Percentiles rank a stretch among this genome's conserved stretches.
phyloP scores from a whole-genome alignment of 2,113 vertebrate species.

The Papio anubis region DNA sequence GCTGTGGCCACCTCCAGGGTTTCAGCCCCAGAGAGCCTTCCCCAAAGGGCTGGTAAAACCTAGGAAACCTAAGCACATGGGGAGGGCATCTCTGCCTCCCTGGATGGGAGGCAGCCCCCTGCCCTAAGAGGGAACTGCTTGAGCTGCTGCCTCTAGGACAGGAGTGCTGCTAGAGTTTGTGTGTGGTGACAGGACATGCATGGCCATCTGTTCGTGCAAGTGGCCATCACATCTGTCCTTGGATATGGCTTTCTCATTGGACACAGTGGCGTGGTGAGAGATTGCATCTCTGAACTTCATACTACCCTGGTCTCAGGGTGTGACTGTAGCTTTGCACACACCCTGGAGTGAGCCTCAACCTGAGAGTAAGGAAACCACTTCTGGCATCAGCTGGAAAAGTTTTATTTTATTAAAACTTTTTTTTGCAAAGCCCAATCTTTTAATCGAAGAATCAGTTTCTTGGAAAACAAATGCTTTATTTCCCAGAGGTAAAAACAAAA shows the following conservation, averaged over 20 bases:
- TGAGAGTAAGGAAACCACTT: neutral
- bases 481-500: neutral
- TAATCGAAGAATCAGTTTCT: slow-evolving; percentile 19
- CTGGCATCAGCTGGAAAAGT: neutral
- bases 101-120: too few species aligned
- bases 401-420: slow-evolving; percentile 16
- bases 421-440: neutral
- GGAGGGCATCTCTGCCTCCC: neutral
- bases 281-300: neutral
- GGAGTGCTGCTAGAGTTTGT: neutral
- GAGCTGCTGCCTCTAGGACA: neutral
- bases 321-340: neutral
- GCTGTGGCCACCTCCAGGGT: neutral
- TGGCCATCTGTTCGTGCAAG: neutral
- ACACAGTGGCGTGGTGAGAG: neutral
- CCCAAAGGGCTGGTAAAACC: neutral
- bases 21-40: neutral
- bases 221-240: neutral
- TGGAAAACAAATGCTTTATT: slow-evolving; percentile 38
- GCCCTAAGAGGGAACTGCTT: neutral
- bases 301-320: neutral
- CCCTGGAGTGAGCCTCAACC: neutral
- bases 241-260: neutral
- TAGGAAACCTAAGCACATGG: neutral
- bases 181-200: neutral